Percentiles rank a stretch among this genome's conserved stretches.
phyloP scores from a whole-genome alignment of 23 tunicate species.

The Ascidia mentula region DNA sequence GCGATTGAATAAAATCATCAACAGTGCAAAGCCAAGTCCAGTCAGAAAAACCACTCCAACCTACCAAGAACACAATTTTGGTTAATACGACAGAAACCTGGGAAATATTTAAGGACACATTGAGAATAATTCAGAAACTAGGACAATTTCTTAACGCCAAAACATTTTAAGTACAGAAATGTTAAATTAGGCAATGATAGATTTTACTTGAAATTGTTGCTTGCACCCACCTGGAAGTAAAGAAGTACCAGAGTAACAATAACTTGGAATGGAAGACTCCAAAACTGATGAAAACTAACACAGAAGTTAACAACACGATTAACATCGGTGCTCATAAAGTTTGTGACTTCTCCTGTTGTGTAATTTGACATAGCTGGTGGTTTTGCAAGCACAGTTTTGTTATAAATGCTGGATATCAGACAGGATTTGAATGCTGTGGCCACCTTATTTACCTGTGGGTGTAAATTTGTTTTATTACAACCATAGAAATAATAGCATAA shows the following conservation, averaged over 20 bases:
- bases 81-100: too few species aligned
- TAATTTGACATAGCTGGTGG: slow-evolving; percentile 42
- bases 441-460: slow-evolving; percentile 66
- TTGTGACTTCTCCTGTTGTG: slow-evolving; percentile 92
- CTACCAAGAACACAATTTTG: slow-evolving; percentile 14
- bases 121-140: too few species aligned
- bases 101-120: too few species aligned
- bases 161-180: too few species aligned
- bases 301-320: slow-evolving; percentile 80
- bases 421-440: slow-evolving; percentile 50
- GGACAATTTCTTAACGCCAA: too few species aligned
- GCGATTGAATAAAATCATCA: slow-evolving; percentile 93
- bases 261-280: slow-evolving; percentile 98
- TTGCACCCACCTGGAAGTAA: slow-evolving; percentile 81
- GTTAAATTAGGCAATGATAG: too few species aligned
- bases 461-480: not conserved
- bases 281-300: slow-evolving; percentile 93
- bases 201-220: too few species aligned
- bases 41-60: slow-evolving; percentile 85
- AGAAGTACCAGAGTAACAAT: slow-evolving; percentile 72
- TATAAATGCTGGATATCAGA: slow-evolving; percentile 51
- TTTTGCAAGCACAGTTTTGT: slow-evolving; percentile 62
- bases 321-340: slow-evolving; percentile 95
- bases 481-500: not conserved
- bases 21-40: slow-evolving; percentile 73